Percentiles rank a stretch among this genome's conserved stretches.
phyloP scores from a whole-genome alignment of 37 sponge, comb jelly and placozoan species.

The Oscarella lobularis region DNA sequence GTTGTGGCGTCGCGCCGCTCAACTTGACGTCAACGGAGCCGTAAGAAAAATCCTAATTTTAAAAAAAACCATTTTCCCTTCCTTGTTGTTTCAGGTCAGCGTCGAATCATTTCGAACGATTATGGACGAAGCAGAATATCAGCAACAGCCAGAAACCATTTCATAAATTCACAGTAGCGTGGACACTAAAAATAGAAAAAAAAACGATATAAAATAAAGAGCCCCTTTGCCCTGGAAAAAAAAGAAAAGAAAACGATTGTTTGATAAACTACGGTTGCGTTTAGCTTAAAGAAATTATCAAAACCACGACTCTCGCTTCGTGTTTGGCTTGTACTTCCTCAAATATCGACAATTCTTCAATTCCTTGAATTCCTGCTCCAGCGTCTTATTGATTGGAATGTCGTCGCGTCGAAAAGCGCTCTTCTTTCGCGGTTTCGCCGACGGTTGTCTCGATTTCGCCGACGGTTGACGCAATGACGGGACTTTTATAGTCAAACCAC shows the following conservation, averaged over 20 bases:
- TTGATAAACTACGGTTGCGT: no score
- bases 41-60: conserved; percentile 22
- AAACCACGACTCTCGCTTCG: neutral
- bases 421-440: neutral
- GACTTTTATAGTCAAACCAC: no score
- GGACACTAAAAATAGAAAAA: no score
- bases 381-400: neutral
- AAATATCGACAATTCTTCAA: neutral
- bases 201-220: no score
- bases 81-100: conserved; percentile 66
- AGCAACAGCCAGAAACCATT: no score
- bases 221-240: no score
- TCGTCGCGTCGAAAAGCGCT: neutral
- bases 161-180: no score
- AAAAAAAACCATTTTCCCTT: conserved; percentile 40
- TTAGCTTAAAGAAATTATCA: no score
- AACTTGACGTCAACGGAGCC: conserved; percentile 50
- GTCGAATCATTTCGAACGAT: neutral
- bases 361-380: neutral
- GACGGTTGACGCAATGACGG: no score
- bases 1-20: conserved; percentile 71
- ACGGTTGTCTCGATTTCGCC: no score
- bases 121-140: neutral
- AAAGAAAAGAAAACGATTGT: no score
- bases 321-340: neutral